Conservation (phyloP, 2,888 invertebrate species). For the Cryptocephalus primarius region DNA sequence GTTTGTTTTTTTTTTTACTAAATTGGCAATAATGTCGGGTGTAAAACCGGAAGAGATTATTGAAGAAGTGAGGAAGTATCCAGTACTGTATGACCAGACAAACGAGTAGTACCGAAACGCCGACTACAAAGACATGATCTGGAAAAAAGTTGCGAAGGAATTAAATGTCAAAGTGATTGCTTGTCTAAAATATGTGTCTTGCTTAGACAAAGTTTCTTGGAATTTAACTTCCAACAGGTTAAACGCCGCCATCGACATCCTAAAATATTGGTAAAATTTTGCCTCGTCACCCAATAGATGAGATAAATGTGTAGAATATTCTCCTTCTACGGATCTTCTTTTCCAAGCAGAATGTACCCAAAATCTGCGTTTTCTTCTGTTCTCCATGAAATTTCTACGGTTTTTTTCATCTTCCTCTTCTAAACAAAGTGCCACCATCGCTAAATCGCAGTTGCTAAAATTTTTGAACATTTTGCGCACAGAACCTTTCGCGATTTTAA, state of each 20-base stretch:
- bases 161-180: too few species aligned
- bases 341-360: conserved; percentile 2
- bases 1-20: too few species aligned
- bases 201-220: background rate
- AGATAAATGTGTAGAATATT: background rate
- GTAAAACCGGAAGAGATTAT: too few species aligned
- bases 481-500: background rate
- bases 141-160: too few species aligned
- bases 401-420: background rate
- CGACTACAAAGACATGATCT: too few species aligned
- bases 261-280: conserved; percentile 3
- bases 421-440: conserved; percentile 2
- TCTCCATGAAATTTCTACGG: background rate
- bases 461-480: conserved; percentile 3
- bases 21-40: too few species aligned
- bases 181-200: background rate
- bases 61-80: too few species aligned
- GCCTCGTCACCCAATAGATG: conserved; percentile 2
- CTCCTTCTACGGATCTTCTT: conserved; percentile 1
- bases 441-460: conserved; percentile 3
- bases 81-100: too few species aligned
- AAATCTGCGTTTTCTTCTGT: background rate
- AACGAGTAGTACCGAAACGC: too few species aligned
- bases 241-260: conserved; percentile 1
- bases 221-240: background rate